Base-by-base conservation (phyloP, 2,888 invertebrate species). In the Habrosyne pyritoides region DNA sequence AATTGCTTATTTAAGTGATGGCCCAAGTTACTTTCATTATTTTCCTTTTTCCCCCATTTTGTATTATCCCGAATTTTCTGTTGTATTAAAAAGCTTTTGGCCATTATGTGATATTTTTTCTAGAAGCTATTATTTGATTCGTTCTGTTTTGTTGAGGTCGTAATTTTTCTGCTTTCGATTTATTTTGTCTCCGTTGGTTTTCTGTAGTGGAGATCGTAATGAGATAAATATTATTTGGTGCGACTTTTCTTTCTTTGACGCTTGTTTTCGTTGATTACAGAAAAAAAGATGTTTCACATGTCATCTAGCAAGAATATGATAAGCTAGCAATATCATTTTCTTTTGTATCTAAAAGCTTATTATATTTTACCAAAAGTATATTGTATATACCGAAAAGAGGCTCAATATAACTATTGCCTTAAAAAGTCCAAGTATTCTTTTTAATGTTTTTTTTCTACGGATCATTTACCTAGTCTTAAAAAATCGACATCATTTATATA, bases 1-100 rank as follows among this genome's bases (percentile, higher is more conserved):
- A 42, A 42, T 42, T 42, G 42, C 18, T 42, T 42, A 18, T 42
- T 42, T 42, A 18, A 42, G 42, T 42, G 42, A 42, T 42, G 42
- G 42, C 0, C 42, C 18, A 42, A 42, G 42, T 18, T 6, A 42
- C 42, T 42, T 42, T 42, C 42, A 42, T 42, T 42, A 42, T 42
- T 42, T 42, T 42, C 18, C 42, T 8, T 42, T 42, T 18, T 33
- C 33, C n/a, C 26, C 33, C 33, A 33, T 33, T 33, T 33, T 5
- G 33, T 33, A 33, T 33, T 33, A 42, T 42, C 42, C 42, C 18
- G 18, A 42, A 42, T 18, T 42, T 8, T 14, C 42, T 42, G 14
- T 42, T 42, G 8, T 42, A 42, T 42, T 42, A 42, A 42, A 24
- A 42, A 42, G 42, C 42, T 42, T 42, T 42, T 18, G 14, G n/a